Conservation (phyloP, 2,888 invertebrate genomes). For the Digitonthophagus gazella region DNA sequence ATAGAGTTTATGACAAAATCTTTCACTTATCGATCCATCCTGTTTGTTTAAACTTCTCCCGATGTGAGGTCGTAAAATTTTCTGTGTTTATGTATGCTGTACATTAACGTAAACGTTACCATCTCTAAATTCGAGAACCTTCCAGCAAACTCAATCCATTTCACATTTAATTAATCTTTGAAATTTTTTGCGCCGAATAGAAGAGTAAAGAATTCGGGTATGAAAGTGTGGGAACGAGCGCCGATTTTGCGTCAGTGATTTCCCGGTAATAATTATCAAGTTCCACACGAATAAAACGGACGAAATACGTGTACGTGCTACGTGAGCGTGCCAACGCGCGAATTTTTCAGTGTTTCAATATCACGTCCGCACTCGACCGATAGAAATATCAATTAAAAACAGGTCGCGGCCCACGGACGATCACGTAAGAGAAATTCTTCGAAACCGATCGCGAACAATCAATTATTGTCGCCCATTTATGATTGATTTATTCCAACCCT, state of each 20-base stretch:
- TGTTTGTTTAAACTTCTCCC: too few relatives aligned
- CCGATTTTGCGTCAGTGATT: background rate
- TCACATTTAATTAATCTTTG: background rate
- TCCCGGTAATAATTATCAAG: background rate
- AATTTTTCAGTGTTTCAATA: background rate
- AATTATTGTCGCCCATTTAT: background rate
- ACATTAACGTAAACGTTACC: background rate
- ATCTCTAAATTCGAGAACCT: background rate
- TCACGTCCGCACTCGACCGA: constrained; percentile 8
- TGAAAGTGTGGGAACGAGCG: background rate
- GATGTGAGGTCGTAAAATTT: background rate
- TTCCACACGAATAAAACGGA: background rate
- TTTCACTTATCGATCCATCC: too few relatives aligned
- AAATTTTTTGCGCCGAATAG: background rate
- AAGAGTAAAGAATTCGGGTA: background rate
- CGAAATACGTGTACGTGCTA: background rate
- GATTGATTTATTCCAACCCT: background rate
- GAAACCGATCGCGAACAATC: background rate
- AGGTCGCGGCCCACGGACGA: background rate
- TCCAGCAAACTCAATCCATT: background rate
- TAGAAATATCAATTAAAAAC: background rate
- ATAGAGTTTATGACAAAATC: too few relatives aligned
- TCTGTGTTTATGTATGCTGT: background rate
- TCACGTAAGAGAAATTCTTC: background rate
- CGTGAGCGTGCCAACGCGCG: background rate